Conservation (phyloP, 2,888 invertebrate species). For the Drosophila pegasa region DNA sequence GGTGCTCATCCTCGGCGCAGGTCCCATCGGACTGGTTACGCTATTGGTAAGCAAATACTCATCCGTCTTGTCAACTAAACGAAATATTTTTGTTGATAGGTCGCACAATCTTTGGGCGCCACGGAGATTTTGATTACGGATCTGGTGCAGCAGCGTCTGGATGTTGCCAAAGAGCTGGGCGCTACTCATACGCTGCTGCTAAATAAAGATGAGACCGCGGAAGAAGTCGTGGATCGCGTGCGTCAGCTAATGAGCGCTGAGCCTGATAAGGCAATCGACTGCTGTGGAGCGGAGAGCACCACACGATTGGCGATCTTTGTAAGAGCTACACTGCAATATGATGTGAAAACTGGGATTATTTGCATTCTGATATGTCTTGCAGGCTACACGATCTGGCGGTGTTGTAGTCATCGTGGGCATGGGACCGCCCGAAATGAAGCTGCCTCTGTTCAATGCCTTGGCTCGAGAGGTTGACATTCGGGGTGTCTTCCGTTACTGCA, state of each 20-base stretch:
- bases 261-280: constrained; percentile 93
- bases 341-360: too few species aligned
- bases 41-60: constrained; percentile 85
- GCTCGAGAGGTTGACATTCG: constrained; percentile 95
- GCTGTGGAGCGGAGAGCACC: constrained; percentile 93
- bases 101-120: constrained; percentile 95
- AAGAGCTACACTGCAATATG: constrained; percentile 60
- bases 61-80: neutral
- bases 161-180: constrained; percentile 91
- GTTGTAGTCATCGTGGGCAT: constrained; percentile 94
- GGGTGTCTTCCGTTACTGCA: constrained; percentile 96
- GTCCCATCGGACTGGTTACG: constrained; percentile 94
- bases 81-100: constrained; percentile 51
- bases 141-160: constrained; percentile 86
- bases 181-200: constrained; percentile 90
- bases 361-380: constrained; percentile 33
- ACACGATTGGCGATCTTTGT: constrained; percentile 92
- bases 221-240: constrained; percentile 87
- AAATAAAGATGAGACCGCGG: constrained; percentile 86
- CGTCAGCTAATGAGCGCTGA: constrained; percentile 87
- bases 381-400: constrained; percentile 96
- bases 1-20: constrained; percentile 93
- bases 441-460: constrained; percentile 93
- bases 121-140: constrained; percentile 90
- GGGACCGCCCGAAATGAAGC: constrained; percentile 91